Conservation (phyloP, 1,140 invertebrate species). For the Penaeus vannamei region DNA sequence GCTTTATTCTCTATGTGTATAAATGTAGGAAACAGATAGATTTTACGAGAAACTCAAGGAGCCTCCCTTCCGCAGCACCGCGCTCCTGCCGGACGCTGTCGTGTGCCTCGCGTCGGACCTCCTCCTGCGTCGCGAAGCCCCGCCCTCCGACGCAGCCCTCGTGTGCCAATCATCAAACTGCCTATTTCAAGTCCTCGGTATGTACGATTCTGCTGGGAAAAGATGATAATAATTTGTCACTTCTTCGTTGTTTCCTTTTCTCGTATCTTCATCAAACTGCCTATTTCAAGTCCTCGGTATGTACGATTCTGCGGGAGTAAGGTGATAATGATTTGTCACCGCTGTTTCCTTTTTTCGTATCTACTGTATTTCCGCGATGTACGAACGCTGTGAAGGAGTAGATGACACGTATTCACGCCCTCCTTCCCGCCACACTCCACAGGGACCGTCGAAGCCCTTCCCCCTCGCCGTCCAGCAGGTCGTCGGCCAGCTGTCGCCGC, state of each 20-base stretch:
- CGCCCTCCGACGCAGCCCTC: slow-evolving; percentile 34
- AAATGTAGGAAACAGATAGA: background rate
- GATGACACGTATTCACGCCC: background rate
- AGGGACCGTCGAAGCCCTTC: slow-evolving; percentile 42
- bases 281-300: slow-evolving; percentile 22
- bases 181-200: slow-evolving; percentile 25
- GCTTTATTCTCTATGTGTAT: too few relatives aligned
- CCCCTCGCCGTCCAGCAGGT: slow-evolving; percentile 29
- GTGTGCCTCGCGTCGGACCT: slow-evolving; percentile 56
- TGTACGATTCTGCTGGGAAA: background rate
- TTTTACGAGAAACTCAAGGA: background rate
- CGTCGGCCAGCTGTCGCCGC: slow-evolving; percentile 42
- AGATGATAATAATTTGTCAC: background rate
- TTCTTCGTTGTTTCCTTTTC: background rate
- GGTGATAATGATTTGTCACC: background rate
- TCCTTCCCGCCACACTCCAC: background rate
- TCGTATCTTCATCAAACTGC: slow-evolving; percentile 28
- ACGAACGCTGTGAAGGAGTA: background rate
- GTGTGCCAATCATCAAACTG: slow-evolving; percentile 49
- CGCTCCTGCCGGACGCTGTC: slow-evolving; percentile 55
- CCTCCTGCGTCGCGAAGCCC: slow-evolving; percentile 29
- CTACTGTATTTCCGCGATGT: too few relatives aligned
- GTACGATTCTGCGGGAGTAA: background rate
- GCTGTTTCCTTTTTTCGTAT: background rate
- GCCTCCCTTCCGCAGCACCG: slow-evolving; percentile 42